Evolutionary conservation across 2,797 vertebrate species (phyloP).

Genomic region (Gadopsis marmoratus): DNA sequence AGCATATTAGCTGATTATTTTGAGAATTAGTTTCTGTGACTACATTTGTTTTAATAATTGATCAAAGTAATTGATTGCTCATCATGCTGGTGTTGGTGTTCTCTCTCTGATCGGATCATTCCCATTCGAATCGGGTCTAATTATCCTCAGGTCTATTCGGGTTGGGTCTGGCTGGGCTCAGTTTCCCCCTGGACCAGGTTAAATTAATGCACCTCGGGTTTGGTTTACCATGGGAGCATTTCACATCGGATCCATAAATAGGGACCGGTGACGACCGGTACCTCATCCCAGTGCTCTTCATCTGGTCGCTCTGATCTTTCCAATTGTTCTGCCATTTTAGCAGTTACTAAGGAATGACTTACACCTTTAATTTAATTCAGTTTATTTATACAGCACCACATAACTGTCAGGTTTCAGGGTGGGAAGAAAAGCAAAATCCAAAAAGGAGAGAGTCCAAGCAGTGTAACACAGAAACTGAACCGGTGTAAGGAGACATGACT

Average conservation of each 20-base stretch:
- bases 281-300: no score
- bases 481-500: no score
- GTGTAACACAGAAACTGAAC: no score
- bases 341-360: neutral
- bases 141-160: neutral
- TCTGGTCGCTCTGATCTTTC: neutral
- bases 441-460: no score
- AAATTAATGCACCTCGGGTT: neutral
- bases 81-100: neutral
- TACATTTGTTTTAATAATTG: neutral
- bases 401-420: no score
- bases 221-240: neutral
- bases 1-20: neutral
- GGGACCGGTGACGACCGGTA: neutral
- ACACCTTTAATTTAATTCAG: no score
- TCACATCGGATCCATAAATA: neutral
- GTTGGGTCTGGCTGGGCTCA: neutral
- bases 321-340: neutral
- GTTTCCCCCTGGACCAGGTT: no score
- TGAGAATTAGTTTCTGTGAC: neutral
- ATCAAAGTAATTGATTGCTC: neutral
- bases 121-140: no score
- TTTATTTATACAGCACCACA: no score
- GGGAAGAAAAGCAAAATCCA: no score
- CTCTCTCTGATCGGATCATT: neutral